phyloP scores from a whole-genome alignment of 1,140 invertebrate species.

The Tetranychus urticae region DNA sequence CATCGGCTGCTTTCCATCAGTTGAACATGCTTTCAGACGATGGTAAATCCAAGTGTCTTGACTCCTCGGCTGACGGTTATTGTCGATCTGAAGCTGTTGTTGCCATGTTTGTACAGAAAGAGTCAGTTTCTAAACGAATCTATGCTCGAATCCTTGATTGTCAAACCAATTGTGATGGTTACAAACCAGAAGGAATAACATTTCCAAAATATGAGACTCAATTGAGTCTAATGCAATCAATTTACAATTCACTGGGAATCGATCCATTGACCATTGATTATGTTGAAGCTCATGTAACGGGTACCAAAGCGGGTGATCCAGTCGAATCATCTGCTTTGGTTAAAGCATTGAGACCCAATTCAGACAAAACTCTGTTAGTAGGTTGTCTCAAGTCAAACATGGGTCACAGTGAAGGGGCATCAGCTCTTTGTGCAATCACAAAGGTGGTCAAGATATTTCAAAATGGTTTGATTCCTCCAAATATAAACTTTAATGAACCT shows the following conservation, averaged over 20 bases:
- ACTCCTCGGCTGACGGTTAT: slow-evolving; percentile 10
- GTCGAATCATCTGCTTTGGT: slow-evolving; percentile 66
- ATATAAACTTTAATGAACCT: slow-evolving; percentile 28
- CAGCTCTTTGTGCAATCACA: slow-evolving; percentile 34
- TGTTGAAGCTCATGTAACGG: slow-evolving; percentile 88
- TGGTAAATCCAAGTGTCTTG: slow-evolving; percentile 10
- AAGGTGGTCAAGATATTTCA: slow-evolving; percentile 27
- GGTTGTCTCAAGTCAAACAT: slow-evolving; percentile 82
- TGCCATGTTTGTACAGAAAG: slow-evolving; percentile 26
- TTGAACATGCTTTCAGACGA: slow-evolving; percentile 4
- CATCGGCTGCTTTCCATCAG: slow-evolving; percentile 58
- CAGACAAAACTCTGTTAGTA: slow-evolving; percentile 38
- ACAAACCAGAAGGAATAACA: slow-evolving; percentile 58
- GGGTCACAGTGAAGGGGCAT: slow-evolving; percentile 73
- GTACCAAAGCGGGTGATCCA: slow-evolving; percentile 40
- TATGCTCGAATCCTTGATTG: slow-evolving; percentile 52
- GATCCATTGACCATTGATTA: slow-evolving; percentile 55
- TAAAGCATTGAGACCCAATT: slow-evolving; percentile 43
- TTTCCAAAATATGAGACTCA: slow-evolving; percentile 69
- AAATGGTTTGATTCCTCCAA: slow-evolving; percentile 24
- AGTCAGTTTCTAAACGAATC: slow-evolving; percentile 21
- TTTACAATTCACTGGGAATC: slow-evolving; percentile 55
- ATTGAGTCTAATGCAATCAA: slow-evolving; percentile 53
- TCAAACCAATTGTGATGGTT: slow-evolving; percentile 65
- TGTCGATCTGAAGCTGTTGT: slow-evolving; percentile 26